Conservation (phyloP, 1,140 invertebrate genomes). For the Polypedilum pembai region DNA sequence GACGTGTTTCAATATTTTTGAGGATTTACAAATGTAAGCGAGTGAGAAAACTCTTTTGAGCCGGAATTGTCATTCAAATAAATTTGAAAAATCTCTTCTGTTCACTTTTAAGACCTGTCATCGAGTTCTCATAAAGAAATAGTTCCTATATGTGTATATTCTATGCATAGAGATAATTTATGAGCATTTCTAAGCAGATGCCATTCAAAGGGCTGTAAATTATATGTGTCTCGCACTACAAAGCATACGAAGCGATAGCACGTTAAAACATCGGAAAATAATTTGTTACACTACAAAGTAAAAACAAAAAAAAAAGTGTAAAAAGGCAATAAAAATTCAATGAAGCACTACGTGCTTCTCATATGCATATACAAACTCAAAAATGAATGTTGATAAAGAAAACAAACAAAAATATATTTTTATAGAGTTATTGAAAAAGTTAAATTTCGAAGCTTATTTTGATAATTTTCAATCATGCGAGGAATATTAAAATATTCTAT, state of each 20-base stretch:
- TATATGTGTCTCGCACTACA: not conserved
- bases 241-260: too few relatives aligned
- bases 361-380: too few relatives aligned
- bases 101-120: not conserved
- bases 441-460: not conserved
- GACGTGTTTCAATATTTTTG: too few relatives aligned
- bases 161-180: constrained; percentile 9
- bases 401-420: too few relatives aligned
- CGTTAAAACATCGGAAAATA: too few relatives aligned
- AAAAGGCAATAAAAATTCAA: too few relatives aligned
- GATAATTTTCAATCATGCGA: not conserved
- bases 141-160: not conserved
- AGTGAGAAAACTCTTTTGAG: not conserved
- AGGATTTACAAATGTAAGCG: too few relatives aligned
- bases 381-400: too few relatives aligned
- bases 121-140: not conserved
- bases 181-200: not conserved
- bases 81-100: not conserved
- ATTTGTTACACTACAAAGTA: too few relatives aligned
- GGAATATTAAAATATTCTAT: too few relatives aligned
- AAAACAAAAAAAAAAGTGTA: too few relatives aligned
- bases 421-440: not conserved
- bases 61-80: constrained; percentile 16
- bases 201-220: not conserved
- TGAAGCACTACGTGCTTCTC: too few relatives aligned